Evolutionary conservation across 2,797 vertebrate species (phyloP).

Genomic region (Poeciliopsis turneri): DNA sequence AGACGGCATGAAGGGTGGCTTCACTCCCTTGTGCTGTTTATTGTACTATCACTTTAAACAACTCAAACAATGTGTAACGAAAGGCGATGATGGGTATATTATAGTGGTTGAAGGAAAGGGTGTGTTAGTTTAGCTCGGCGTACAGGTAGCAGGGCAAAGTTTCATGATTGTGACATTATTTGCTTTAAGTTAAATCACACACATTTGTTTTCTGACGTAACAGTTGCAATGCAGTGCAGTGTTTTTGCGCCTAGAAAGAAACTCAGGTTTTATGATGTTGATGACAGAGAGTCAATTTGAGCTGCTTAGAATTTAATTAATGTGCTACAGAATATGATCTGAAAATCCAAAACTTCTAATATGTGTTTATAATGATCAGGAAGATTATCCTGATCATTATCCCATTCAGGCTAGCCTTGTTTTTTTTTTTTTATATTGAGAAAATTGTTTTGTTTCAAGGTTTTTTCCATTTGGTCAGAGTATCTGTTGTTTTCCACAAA

Average conservation of each 20-base stretch:
- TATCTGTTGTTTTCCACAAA: background rate
- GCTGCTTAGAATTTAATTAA: background rate
- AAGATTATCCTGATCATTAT: too few relatives aligned
- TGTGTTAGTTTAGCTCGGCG: slow-evolving; percentile 41
- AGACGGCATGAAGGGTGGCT: slow-evolving; percentile 33
- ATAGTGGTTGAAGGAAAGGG: slow-evolving; percentile 1
- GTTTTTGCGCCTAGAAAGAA: background rate
- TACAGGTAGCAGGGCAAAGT: slow-evolving; percentile 41
- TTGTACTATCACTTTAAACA: slow-evolving; percentile 34
- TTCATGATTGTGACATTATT: slow-evolving; percentile 56
- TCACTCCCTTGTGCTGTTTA: slow-evolving; percentile 31
- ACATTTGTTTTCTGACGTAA: slow-evolving; percentile 26
- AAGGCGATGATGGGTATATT: slow-evolving; percentile 20
- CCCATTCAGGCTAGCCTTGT: too few relatives aligned
- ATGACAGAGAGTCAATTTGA: background rate
- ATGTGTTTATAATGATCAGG: too few relatives aligned
- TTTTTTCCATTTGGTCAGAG: background rate
- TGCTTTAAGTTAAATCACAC: slow-evolving; percentile 13
- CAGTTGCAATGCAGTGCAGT: slow-evolving; percentile 3
- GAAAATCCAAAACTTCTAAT: background rate
- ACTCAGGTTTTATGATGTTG: background rate
- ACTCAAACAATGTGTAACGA: slow-evolving; percentile 34
- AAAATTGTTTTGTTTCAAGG: background rate
- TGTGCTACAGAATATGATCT: background rate
- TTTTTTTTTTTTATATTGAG: too few relatives aligned